Percentiles rank a stretch among this genome's conserved stretches.
These are phyloP conservation scores for Glaucopsyche alexis DNA, from an alignment of 2,888 invertebrate species.

Conservation along the genomic window DNA sequence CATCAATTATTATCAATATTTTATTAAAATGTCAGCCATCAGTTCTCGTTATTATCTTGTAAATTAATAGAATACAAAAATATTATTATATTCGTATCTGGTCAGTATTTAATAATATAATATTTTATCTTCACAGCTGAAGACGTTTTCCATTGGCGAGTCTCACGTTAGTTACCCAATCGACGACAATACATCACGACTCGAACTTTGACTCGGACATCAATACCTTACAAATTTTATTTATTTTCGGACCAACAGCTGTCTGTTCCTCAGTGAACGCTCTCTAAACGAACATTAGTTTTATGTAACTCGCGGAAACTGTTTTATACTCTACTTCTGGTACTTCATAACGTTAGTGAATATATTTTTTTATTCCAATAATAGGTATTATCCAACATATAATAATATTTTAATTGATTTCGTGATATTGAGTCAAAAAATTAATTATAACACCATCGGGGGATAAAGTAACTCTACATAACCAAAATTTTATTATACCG, in stretches of 20 bases:
- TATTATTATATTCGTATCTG: too few relatives aligned
- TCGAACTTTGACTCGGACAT: not conserved
- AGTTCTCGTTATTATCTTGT: too few relatives aligned
- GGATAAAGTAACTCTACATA: too few relatives aligned
- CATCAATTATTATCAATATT: too few relatives aligned
- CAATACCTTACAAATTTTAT: not conserved
- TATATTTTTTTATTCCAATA: not conserved
- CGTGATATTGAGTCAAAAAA: too few relatives aligned
- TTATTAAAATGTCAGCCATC: too few relatives aligned
- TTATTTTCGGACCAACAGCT: not conserved
- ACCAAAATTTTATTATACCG: too few relatives aligned
- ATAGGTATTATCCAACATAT: too few relatives aligned
- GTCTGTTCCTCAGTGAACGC: not conserved
- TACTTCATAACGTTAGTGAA: not conserved
- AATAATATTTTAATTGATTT: too few relatives aligned
- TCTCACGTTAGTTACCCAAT: not conserved
- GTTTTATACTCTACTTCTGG: constrained; percentile 3
- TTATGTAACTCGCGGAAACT: constrained; percentile 18
- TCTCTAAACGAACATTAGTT: not conserved
- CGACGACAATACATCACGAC: not conserved
- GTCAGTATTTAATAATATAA: too few relatives aligned
- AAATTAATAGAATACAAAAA: too few relatives aligned
- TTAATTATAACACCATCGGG: too few relatives aligned
- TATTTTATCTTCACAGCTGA: not conserved
- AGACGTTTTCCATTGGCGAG: not conserved